These are phyloP conservation scores for Lethocerus indicus DNA, from an alignment of 1,140 invertebrate genomes.

Conservation along the genomic window DNA sequence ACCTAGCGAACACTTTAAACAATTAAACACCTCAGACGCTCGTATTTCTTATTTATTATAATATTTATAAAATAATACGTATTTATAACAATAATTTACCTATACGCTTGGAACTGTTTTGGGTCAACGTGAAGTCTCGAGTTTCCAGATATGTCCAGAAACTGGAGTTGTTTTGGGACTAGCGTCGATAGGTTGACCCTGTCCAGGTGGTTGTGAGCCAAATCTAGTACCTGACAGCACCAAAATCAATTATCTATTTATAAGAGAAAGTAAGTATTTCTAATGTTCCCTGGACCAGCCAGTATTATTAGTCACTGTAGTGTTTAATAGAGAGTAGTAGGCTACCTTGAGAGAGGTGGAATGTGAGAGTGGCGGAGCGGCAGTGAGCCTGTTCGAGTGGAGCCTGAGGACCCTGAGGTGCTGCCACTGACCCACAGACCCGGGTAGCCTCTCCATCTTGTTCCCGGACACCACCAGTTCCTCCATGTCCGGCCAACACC, in stretches of 20 bases:
- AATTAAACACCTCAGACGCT: too few relatives aligned
- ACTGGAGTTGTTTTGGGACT: slow-evolving; percentile 63
- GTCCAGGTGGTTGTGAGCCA: slow-evolving; percentile 70
- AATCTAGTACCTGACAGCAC: slow-evolving; percentile 45
- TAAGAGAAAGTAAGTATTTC: neutral
- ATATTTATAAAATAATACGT: too few relatives aligned
- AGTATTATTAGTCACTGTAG: too few relatives aligned
- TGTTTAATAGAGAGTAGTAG: neutral
- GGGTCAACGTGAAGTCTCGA: slow-evolving; percentile 61
- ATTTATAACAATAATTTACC: slow-evolving; percentile 20
- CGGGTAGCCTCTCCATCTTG: slow-evolving; percentile 53
- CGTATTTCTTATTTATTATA: too few relatives aligned
- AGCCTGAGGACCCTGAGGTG: slow-evolving; percentile 58
- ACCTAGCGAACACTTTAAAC: too few relatives aligned
- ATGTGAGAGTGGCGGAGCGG: slow-evolving; percentile 55
- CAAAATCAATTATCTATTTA: neutral
- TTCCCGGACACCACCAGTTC: slow-evolving; percentile 71
- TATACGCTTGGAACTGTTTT: slow-evolving; percentile 58
- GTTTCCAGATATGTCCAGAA: slow-evolving; percentile 71
- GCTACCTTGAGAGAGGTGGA: slow-evolving; percentile 46
- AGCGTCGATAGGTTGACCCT: slow-evolving; percentile 53
- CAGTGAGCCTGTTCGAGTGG: slow-evolving; percentile 61
- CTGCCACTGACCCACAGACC: slow-evolving; percentile 49
- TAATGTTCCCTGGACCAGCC: too few relatives aligned
- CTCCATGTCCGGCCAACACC: slow-evolving; percentile 58